phyloP scores from a whole-genome alignment of 2,797 vertebrate genomes.

The Myotis pilosus region DNA sequence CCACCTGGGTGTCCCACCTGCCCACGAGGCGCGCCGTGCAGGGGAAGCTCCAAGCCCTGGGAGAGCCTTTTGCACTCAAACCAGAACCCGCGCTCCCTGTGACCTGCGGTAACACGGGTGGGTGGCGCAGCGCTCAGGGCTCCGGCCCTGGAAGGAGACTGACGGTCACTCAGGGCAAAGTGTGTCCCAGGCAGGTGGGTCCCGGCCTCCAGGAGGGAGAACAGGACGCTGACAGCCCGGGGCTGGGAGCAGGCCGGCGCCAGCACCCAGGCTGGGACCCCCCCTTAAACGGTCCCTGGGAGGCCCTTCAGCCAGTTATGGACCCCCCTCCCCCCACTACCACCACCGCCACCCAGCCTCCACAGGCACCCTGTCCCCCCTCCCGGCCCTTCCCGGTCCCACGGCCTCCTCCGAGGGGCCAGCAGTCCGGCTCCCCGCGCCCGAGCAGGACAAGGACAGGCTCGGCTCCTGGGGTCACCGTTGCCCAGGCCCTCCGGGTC shows the following conservation, averaged over 20 bases:
- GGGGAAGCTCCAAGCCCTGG: not conserved
- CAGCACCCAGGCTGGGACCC: not conserved
- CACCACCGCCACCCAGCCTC: too few species aligned
- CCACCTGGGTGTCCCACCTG: not conserved
- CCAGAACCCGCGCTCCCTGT: not conserved
- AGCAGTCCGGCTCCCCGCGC: not conserved
- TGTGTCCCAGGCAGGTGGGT: fast-evolving
- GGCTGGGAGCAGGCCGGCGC: not conserved
- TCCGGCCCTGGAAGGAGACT: not conserved
- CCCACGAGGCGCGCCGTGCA: fast-evolving
- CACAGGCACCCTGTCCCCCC: not conserved
- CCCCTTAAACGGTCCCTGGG: not conserved
- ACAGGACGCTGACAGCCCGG: fast-evolving
- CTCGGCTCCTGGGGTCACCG: not conserved
- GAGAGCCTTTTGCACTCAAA: not conserved
- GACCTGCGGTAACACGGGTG: not conserved
- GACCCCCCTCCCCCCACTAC: fast-evolving
- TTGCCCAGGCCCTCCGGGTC: too few species aligned
- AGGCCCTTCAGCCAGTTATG: not conserved
- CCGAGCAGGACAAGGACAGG: not conserved
- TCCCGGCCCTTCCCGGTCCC: not conserved
- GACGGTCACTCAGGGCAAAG: too few species aligned
- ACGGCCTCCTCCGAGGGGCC: not conserved
- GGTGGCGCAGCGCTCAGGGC: too few species aligned
- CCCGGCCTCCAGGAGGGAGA: too few species aligned